phyloP scores from a whole-genome alignment of 2,797 vertebrate species.

The Denticeps clupeoides region DNA sequence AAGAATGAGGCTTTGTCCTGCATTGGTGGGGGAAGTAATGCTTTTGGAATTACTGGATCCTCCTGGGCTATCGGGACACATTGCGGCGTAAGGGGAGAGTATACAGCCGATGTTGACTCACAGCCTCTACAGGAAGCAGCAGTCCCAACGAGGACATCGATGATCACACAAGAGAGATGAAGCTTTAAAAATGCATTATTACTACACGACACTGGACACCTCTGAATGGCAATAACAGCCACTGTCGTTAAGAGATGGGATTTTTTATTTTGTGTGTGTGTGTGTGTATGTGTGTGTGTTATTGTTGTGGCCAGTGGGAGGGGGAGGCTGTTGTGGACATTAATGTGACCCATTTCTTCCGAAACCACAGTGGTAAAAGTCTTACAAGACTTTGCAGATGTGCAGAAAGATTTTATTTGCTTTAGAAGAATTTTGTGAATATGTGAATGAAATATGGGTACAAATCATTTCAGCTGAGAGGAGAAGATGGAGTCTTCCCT shows the following conservation, averaged over 20 bases:
- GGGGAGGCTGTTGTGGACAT: too few relatives aligned
- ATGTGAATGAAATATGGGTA: too few relatives aligned
- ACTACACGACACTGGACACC: not conserved
- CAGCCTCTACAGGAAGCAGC: constrained; percentile 10
- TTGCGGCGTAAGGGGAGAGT: not conserved
- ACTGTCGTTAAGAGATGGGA: not conserved
- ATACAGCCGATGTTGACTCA: constrained; percentile 15
- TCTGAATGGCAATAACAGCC: not conserved
- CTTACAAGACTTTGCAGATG: too few relatives aligned
- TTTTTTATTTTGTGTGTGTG: not conserved
- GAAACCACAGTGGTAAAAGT: too few relatives aligned
- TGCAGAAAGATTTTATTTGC: too few relatives aligned
- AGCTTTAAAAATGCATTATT: not conserved
- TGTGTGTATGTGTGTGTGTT: too few relatives aligned
- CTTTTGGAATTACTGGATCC: not conserved
- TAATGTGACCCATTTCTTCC: too few relatives aligned
- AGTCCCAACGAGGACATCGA: constrained; percentile 16
- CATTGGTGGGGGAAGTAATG: constrained; percentile 9
- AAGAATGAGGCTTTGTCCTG: constrained; percentile 7
- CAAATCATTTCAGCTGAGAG: too few relatives aligned
- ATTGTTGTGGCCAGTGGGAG: too few relatives aligned
- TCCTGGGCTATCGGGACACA: not conserved
- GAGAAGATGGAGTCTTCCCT: too few relatives aligned
- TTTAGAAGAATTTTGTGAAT: too few relatives aligned
- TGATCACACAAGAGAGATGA: constrained; percentile 8